Evolutionary conservation across 2,113 vertebrate genomes (phyloP).

Genomic region (Collichthys lucidus): DNA sequence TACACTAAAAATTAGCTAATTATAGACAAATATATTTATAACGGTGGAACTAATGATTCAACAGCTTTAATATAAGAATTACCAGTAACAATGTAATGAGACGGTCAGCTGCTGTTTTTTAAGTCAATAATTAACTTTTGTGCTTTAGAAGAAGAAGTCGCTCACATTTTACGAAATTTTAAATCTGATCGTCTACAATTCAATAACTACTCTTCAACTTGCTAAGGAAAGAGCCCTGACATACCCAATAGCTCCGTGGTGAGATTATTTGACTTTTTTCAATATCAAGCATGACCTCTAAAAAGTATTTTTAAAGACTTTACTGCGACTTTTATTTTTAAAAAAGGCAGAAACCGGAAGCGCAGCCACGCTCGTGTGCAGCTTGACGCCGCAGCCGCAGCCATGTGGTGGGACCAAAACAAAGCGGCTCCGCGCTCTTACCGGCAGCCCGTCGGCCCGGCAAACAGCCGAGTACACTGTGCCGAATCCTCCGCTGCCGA

Average conservation of each 20-base stretch:
- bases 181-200: background rate
- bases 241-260: background rate
- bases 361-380: background rate
- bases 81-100: background rate
- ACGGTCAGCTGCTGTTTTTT: background rate
- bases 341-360: slow-evolving; percentile 1
- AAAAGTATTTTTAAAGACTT: too few species aligned
- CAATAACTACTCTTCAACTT: background rate
- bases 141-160: too few species aligned
- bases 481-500: slow-evolving; percentile 94
- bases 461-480: slow-evolving; percentile 85
- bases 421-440: slow-evolving; percentile 77
- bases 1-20: too few species aligned
- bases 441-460: slow-evolving; percentile 88
- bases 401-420: slow-evolving; percentile 69
- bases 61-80: background rate
- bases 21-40: too few species aligned
- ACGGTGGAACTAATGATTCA: background rate
- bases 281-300: background rate
- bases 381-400: background rate
- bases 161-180: too few species aligned
- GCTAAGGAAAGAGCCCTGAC: background rate
- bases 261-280: background rate
- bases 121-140: too few species aligned
- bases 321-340: slow-evolving; percentile 23